Evolutionary conservation across 2,113 vertebrate genomes (phyloP), one percentile per base, ranked within the genome.

Genomic region (Lanius ludovicianus): DNA sequence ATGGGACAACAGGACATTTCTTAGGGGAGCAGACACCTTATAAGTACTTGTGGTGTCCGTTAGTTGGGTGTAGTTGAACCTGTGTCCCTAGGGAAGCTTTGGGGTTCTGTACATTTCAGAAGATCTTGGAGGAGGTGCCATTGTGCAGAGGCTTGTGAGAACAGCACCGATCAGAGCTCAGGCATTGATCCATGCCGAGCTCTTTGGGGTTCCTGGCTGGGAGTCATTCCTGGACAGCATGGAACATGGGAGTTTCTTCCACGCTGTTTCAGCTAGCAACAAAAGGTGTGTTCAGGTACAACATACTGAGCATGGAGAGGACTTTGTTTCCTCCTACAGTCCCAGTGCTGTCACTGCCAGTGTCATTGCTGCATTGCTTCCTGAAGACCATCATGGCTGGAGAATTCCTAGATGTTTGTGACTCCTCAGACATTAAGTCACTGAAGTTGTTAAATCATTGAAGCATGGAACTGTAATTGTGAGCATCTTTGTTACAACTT

Each of bases 401-500:
- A 89, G 89, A 92, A 70, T 84, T 86, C 73, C 41, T 56, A 24
- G 50, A 64, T 78, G 41, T 46, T 95, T 94, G 84, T 79, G 80
- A 64, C 83, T 86, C 55, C 6, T 1, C 24, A 60, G 52, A 37
- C 2, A 11, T 74, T 46, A 82, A 93, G 77, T 77, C 57, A 55
- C 16, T 74, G 47, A 67, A 89, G 76, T 33, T 71, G 56, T 87
- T 93, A 89, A 95, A 78, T 88, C 84, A 74, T 19, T 74, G 94
- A 92, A 91, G 92, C 84, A 22, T 49, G 64, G 73, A 85, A 53
- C 50, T 75, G 56, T 83, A 84, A 91, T 84, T 67, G 82, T 60
- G 73, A 87, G 75, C 64, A 87, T 80, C 84, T 95, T 91, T 91
- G 67, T 64, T 95, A 41, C 87, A 92, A 94, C 79, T 21, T 80